Evolutionary conservation across 2,888 invertebrate species (phyloP).

Genomic region (Rhagonycha fulva): DNA sequence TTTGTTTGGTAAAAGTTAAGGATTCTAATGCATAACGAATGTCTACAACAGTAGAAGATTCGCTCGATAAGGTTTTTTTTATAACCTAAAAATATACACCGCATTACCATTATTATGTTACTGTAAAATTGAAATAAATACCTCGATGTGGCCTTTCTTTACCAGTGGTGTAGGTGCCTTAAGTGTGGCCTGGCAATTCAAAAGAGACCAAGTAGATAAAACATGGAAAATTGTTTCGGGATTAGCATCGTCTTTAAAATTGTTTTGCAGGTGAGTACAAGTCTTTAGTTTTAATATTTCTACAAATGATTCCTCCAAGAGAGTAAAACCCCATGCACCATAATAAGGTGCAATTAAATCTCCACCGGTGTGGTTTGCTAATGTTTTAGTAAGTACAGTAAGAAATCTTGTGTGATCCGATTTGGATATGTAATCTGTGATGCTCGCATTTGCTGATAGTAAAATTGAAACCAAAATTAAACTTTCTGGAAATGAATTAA

Average conservation of each 20-base stretch:
- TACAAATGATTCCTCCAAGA: conserved; percentile 65
- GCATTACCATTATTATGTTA: not conserved
- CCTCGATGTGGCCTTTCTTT: conserved; percentile 53
- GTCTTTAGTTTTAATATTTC: conserved; percentile 58
- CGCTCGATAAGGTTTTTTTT: conserved; percentile 65
- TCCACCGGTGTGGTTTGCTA: conserved; percentile 46
- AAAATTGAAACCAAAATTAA: conserved; percentile 10
- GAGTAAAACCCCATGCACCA: conserved; percentile 72
- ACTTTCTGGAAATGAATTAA: conserved; percentile 12
- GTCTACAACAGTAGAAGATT: conserved; percentile 69
- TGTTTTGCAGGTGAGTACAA: conserved; percentile 46
- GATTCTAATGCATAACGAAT: conserved; percentile 76
- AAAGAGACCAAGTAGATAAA: conserved; percentile 42
- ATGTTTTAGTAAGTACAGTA: conserved; percentile 41
- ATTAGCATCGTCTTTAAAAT: conserved; percentile 42
- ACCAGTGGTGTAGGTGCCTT: conserved; percentile 36
- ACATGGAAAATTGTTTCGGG: conserved; percentile 45
- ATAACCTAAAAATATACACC: conserved; percentile 41
- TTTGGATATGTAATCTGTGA: conserved; percentile 50
- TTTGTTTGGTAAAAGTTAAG: conserved; percentile 69
- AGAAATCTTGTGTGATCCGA: conserved; percentile 45
- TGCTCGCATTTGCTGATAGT: conserved; percentile 43
- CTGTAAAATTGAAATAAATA: conserved; percentile 40
- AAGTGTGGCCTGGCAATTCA: conserved; percentile 44
- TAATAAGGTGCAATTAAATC: conserved; percentile 73